These are phyloP conservation scores for Climacteris rufus DNA, from an alignment of 2,113 vertebrate species.

Conservation along the genomic window DNA sequence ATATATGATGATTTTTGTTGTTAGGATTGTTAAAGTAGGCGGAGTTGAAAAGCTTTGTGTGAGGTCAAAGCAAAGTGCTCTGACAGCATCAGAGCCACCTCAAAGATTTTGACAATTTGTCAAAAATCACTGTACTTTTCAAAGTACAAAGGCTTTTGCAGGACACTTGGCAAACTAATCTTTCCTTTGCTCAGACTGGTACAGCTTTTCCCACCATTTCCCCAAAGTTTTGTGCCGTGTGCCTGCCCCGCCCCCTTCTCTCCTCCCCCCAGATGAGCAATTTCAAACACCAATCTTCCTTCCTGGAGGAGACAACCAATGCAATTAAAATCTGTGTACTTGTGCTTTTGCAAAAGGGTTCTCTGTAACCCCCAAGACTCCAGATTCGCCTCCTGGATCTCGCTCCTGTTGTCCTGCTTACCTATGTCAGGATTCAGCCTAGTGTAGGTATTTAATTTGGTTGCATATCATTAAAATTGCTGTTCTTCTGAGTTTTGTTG, in stretches of 20 bases:
- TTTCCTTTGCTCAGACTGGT: constrained; percentile 21
- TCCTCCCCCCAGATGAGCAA: background rate
- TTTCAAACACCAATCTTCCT: background rate
- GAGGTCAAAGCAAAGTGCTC: constrained; percentile 63
- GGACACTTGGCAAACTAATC: constrained; percentile 51
- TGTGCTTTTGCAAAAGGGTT: background rate
- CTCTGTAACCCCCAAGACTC: background rate
- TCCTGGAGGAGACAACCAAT: background rate
- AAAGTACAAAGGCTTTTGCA: constrained; percentile 42
- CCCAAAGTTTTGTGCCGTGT: background rate
- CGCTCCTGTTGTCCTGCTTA: background rate
- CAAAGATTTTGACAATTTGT: constrained; percentile 60
- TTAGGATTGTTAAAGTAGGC: constrained; percentile 62
- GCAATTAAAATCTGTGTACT: background rate
- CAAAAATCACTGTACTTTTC: constrained; percentile 62
- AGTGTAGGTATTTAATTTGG: background rate
- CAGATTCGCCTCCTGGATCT: background rate
- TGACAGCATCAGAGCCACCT: constrained; percentile 38
- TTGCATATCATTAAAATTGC: background rate
- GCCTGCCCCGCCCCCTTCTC: background rate
- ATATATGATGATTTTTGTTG: constrained; percentile 72
- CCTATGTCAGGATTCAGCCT: background rate
- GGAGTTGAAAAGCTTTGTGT: constrained; percentile 61
- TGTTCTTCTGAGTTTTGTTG: background rate
- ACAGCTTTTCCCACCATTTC: constrained; percentile 6